Evolutionary conservation across 2,888 invertebrate genomes (phyloP).

Genomic region (Panorpa germanica): DNA sequence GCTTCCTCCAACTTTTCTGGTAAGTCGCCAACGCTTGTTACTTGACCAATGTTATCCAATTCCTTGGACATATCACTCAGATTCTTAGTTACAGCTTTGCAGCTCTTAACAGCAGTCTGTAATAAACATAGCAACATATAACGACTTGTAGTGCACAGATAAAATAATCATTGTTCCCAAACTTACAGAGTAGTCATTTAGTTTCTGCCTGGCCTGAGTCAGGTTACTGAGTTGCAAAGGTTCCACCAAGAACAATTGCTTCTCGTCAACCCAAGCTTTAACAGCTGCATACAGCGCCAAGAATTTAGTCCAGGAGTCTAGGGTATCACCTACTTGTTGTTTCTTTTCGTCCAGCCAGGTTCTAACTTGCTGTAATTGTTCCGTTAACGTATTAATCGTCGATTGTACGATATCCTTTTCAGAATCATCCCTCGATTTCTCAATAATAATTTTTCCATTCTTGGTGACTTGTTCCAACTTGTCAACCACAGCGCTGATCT

Average conservation of each 20-base stretch:
- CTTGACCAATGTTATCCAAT: constrained; percentile 64
- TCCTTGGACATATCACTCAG: constrained; percentile 84
- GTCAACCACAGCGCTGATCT: constrained; percentile 50
- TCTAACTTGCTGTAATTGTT: constrained; percentile 60
- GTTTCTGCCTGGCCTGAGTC: constrained; percentile 64
- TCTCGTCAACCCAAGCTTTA: constrained; percentile 67
- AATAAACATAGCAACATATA: constrained; percentile 17
- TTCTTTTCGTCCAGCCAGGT: constrained; percentile 68
- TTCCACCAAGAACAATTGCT: constrained; percentile 58
- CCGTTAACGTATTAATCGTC: constrained; percentile 55
- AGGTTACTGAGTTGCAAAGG: constrained; percentile 60
- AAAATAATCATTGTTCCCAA: constrained; percentile 6
- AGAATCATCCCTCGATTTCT: constrained; percentile 57
- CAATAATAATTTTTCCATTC: constrained; percentile 60
- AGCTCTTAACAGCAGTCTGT: constrained; percentile 71
- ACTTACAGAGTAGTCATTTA: constrained; percentile 70
- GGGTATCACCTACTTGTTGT: constrained; percentile 65
- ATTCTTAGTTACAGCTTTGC: constrained; percentile 73
- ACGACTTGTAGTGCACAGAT: background rate
- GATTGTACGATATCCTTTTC: constrained; percentile 58
- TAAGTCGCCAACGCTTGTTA: constrained; percentile 69
- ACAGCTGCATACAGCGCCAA: constrained; percentile 64
- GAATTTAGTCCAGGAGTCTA: constrained; percentile 80
- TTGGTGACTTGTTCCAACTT: constrained; percentile 58
- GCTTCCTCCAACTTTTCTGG: constrained; percentile 71